phyloP scores from a whole-genome alignment of 2,113 vertebrate genomes.

The Micronycteris hirsuta region DNA sequence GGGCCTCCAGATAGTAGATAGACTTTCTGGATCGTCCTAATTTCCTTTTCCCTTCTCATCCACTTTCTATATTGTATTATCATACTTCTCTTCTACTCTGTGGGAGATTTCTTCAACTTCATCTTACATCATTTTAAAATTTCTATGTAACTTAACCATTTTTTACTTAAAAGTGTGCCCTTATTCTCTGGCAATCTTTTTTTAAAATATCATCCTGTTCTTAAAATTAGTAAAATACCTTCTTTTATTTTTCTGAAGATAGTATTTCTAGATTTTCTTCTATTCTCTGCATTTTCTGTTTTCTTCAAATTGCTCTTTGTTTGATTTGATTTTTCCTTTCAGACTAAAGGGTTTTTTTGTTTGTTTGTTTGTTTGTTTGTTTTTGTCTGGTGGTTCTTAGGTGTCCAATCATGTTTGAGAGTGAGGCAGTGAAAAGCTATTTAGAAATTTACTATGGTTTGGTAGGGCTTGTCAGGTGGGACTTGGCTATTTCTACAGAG shows the following conservation, averaged over 20 bases:
- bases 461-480: neutral
- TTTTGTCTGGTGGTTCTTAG: neutral
- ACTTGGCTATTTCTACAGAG: neutral
- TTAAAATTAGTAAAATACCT: neutral
- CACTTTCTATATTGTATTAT: neutral
- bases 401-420: neutral
- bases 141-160: neutral
- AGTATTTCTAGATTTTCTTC: neutral
- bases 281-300: neutral
- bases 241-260: slow-evolving; percentile 5
- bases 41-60: neutral
- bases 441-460: neutral
- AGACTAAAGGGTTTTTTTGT: neutral
- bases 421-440: neutral
- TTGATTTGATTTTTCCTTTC: neutral
- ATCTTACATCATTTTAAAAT: neutral
- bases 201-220: neutral
- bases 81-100: neutral
- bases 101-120: neutral
- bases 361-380: neutral
- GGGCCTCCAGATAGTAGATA: neutral
- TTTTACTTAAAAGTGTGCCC: neutral
- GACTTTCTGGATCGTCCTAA: neutral
- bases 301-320: neutral
- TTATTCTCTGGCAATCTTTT: neutral